These are phyloP conservation scores for Proisotoma minuta DNA, from an alignment of 2,888 invertebrate genomes.

Conservation along the genomic window DNA sequence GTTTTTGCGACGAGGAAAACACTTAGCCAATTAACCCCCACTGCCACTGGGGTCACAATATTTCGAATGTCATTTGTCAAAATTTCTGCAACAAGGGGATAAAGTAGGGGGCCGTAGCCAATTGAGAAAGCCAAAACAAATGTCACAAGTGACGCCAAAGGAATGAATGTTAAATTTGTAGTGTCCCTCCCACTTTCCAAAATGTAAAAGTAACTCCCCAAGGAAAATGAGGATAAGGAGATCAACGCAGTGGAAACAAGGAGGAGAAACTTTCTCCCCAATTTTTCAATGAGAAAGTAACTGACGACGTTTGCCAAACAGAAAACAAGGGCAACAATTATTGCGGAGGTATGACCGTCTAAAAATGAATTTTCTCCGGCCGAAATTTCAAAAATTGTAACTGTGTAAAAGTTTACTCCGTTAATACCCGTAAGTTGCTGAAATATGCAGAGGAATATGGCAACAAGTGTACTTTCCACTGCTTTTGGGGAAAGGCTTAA, in stretches of 20 bases:
- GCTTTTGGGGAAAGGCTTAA: conserved; percentile 23
- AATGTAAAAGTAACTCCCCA: conserved; percentile 42
- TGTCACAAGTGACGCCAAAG: conserved; percentile 30
- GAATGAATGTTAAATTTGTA: conserved; percentile 27
- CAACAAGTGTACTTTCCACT: conserved; percentile 34
- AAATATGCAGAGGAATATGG: conserved; percentile 35
- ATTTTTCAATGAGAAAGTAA: conserved; percentile 38
- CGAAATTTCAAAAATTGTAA: conserved; percentile 39
- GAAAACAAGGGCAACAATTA: conserved; percentile 37
- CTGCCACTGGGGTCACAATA: conserved; percentile 34
- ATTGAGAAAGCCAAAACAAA: conserved; percentile 38
- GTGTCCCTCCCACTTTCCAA: conserved; percentile 23
- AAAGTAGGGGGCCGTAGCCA: conserved; percentile 41
- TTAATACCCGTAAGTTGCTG: conserved; percentile 43
- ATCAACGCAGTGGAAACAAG: conserved; percentile 30
- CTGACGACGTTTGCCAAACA: conserved; percentile 38
- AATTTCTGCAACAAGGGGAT: conserved; percentile 43
- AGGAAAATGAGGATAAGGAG: conserved; percentile 23
- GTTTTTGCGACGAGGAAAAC: conserved; percentile 41
- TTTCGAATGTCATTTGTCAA: conserved; percentile 31
- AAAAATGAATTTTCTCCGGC: conserved; percentile 22
- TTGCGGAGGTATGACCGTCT: conserved; percentile 36
- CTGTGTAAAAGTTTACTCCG: conserved; percentile 40
- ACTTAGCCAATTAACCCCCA: conserved; percentile 41
- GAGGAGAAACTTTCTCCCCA: conserved; percentile 38